phyloP scores from a whole-genome alignment of 2,797 vertebrate species.

The Lutjanus campechanus region DNA sequence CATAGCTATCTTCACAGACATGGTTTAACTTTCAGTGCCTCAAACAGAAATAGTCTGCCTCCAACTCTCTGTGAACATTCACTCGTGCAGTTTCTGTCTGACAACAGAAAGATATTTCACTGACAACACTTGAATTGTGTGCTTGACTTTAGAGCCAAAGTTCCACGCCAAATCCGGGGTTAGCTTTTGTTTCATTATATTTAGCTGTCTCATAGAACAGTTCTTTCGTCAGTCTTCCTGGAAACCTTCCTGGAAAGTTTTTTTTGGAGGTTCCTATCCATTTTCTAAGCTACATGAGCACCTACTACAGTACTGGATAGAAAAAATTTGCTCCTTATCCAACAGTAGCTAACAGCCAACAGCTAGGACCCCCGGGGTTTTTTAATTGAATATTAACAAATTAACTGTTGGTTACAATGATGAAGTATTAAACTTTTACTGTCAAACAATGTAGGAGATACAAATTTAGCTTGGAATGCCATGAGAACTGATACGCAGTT shows the following conservation, averaged over 20 bases:
- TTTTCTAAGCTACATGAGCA: not conserved
- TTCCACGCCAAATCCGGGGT: not conserved
- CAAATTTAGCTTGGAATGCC: no score
- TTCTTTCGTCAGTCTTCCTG: not conserved
- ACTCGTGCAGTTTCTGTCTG: slow-evolving; percentile 1
- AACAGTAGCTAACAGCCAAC: not conserved
- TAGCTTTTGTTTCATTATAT: not conserved
- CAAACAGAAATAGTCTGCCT: not conserved
- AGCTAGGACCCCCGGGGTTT: not conserved
- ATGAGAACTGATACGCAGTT: no score
- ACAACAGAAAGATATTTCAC: not conserved
- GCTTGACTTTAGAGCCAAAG: not conserved
- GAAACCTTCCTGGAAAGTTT: not conserved
- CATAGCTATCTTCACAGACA: not conserved
- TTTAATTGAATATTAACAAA: not conserved
- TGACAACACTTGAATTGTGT: not conserved
- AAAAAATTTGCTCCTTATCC: not conserved
- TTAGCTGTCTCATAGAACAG: not conserved
- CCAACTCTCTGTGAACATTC: not conserved
- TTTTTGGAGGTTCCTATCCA: not conserved
- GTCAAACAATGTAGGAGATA: no score
- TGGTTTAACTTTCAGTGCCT: not conserved
- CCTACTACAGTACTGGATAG: not conserved
- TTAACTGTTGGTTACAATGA: not conserved
- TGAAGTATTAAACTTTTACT: not conserved